Base-by-base conservation (phyloP, 30 jellyfish, hydroid and myxozoan genomes). In the Clytia hemisphaerica region DNA sequence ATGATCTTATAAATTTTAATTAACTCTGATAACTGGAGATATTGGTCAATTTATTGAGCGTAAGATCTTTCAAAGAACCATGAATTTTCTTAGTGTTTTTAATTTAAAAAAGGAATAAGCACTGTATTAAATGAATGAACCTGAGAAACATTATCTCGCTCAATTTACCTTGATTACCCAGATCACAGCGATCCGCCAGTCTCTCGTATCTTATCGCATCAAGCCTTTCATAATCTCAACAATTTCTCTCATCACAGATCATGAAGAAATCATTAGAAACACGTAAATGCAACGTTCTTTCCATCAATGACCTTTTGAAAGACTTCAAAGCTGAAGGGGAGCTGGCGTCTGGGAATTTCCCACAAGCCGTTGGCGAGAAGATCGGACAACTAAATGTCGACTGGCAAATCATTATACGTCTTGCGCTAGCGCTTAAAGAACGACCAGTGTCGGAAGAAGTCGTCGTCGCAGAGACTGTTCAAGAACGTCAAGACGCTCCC, bases 271-370 rank as follows among this genome's bases (percentile, higher is more conserved):
- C 98, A 6, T 49, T 89, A 68, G 94, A 80, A 2, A 82, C 95
- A 19, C 32, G 98, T 62, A 81, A 89, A 48, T 40, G 84, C 53
- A 89, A 89, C 61, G 95, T 89, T 7, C 93, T 80, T 24, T 84
- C 98, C 2, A 89, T 89, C 72, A 89, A 89, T 61, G 37, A 71
- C 35, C 61, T 80, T 25, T 63, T 89, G 40, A 50, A 63, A 14
- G 98, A 89, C 53, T 79, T 80, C 82, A 84, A 89, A 40, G 91
- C 92, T 34, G 94, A 88, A 35, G 95, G 94, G 37, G 95, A 80
- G 61, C 65, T 82, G 29, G 73, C 95, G 19, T 68, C 94, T 31
- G 79, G 94, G 34, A 58, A 79, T 2, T 89, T 89, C 61, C 98
- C 98, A n/a, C 78, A 76, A 63, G 98, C 80, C 19, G 95, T 89